Conservation (phyloP, 1,140 invertebrate genomes). For the Cheumatopsyche charites region DNA sequence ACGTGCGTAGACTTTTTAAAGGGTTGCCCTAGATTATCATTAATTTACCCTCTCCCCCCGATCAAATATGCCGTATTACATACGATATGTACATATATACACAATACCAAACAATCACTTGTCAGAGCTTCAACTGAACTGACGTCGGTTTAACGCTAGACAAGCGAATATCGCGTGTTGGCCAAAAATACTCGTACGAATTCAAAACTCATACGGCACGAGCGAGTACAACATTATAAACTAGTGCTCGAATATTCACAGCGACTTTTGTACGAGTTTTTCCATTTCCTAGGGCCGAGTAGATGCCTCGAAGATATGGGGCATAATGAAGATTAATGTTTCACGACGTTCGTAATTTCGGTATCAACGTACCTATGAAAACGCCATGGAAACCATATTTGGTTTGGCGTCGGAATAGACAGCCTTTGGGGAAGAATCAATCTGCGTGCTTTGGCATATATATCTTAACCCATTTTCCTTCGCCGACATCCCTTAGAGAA, state of each 20-base stretch:
- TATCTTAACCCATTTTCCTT: background rate
- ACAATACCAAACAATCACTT: slow-evolving; percentile 15
- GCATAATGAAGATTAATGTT: too few relatives aligned
- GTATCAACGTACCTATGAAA: background rate
- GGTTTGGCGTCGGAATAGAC: slow-evolving; percentile 4
- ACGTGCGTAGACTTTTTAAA: background rate
- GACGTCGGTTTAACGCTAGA: slow-evolving; percentile 23
- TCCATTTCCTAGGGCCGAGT: too few relatives aligned
- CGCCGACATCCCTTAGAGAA: background rate
- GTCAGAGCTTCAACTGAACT: slow-evolving; percentile 20
- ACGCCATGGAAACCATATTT: slow-evolving; percentile 5
- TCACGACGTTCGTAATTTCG: too few relatives aligned
- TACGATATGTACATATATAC: slow-evolving; percentile 26
- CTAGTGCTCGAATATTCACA: too few relatives aligned
- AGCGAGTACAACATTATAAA: background rate
- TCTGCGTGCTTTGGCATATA: slow-evolving; percentile 3
- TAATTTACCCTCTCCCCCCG: slow-evolving; percentile 3
- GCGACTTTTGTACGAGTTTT: too few relatives aligned
- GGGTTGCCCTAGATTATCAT: background rate
- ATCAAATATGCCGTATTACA: background rate
- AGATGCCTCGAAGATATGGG: too few relatives aligned
- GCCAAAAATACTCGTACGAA: background rate
- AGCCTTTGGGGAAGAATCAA: slow-evolving; percentile 12
- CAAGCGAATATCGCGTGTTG: slow-evolving; percentile 20
- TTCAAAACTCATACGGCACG: background rate